Percentiles rank a stretch among this genome's conserved stretches.
phyloP scores from a whole-genome alignment of 2,888 invertebrate genomes.

The Lepidonotus clava region DNA sequence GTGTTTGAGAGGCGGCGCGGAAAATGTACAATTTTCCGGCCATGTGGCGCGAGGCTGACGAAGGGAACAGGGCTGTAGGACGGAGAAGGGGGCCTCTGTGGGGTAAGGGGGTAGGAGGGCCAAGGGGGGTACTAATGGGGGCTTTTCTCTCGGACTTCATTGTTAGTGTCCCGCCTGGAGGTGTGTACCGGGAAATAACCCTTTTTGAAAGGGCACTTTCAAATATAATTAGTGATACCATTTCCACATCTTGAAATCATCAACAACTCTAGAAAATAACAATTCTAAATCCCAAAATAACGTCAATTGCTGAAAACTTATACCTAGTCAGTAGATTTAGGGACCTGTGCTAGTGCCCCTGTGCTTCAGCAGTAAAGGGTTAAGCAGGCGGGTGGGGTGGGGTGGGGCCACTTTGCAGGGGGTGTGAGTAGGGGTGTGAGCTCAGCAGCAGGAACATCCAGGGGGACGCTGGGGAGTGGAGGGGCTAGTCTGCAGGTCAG shows the following conservation, averaged over 20 bases:
- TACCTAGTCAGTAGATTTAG: too few relatives aligned
- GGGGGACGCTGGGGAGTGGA: not conserved
- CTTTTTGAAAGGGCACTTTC: too few relatives aligned
- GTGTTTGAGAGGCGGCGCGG: not conserved
- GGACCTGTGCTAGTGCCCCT: too few relatives aligned
- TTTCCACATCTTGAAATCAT: too few relatives aligned
- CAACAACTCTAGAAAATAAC: too few relatives aligned
- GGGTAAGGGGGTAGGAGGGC: not conserved
- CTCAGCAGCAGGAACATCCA: not conserved
- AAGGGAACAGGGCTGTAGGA: not conserved
- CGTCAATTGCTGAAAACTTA: too few relatives aligned
- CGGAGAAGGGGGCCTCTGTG: not conserved
- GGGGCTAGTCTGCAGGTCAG: slow-evolving; percentile 4
- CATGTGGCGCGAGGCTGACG: slow-evolving; percentile 17
- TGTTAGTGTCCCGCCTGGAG: not conserved
- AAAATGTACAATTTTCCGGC: slow-evolving; percentile 46
- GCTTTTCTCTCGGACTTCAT: not conserved
- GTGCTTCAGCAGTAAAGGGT: too few relatives aligned
- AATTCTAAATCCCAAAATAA: too few relatives aligned
- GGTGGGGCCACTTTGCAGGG: not conserved
- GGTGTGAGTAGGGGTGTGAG: not conserved
- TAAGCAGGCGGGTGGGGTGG: not conserved
- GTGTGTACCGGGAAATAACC: too few relatives aligned
- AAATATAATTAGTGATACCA: too few relatives aligned
- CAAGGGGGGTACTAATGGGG: not conserved